phyloP scores from a whole-genome alignment of 2,888 invertebrate genomes.

The Loripinus fragilis region DNA sequence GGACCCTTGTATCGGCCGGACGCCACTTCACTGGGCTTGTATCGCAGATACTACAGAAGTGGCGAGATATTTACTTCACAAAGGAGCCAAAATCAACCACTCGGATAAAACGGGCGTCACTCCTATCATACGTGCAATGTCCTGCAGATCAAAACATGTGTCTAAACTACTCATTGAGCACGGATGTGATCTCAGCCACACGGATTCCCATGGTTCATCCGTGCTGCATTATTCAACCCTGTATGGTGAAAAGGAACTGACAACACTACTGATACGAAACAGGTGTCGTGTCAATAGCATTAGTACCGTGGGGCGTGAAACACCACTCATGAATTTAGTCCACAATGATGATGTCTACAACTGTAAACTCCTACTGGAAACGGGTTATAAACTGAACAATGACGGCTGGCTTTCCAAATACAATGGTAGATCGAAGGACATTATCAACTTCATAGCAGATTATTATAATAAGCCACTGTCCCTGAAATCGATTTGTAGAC shows the following conservation, averaged over 20 bases:
- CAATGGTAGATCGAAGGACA: not conserved
- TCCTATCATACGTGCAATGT: slow-evolving; percentile 65
- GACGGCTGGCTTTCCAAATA: slow-evolving; percentile 9
- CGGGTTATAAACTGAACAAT: not conserved
- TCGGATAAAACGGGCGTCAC: slow-evolving; percentile 68
- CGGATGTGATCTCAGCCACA: slow-evolving; percentile 45
- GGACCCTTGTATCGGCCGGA: slow-evolving; percentile 65
- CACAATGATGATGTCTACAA: slow-evolving; percentile 11
- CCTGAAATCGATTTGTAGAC: not conserved
- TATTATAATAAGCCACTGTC: slow-evolving; percentile 3
- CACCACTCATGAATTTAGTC: slow-evolving; percentile 9
- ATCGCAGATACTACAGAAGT: slow-evolving; percentile 51
- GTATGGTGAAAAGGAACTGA: slow-evolving; percentile 3
- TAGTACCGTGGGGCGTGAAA: not conserved
- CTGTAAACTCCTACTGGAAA: not conserved
- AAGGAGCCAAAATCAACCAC: slow-evolving; percentile 65
- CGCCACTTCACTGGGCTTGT: slow-evolving; percentile 73
- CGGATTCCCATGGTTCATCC: slow-evolving; percentile 8
- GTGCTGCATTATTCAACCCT: slow-evolving; percentile 16
- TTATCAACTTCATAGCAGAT: not conserved
- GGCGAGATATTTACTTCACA: slow-evolving; percentile 31
- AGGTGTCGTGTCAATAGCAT: slow-evolving; percentile 2
- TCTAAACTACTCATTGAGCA: slow-evolving; percentile 57
- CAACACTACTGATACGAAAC: not conserved
- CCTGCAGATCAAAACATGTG: slow-evolving; percentile 53